These are phyloP conservation scores for Melinopterus prodromus DNA, from an alignment of 2,888 invertebrate genomes.

Conservation along the genomic window DNA sequence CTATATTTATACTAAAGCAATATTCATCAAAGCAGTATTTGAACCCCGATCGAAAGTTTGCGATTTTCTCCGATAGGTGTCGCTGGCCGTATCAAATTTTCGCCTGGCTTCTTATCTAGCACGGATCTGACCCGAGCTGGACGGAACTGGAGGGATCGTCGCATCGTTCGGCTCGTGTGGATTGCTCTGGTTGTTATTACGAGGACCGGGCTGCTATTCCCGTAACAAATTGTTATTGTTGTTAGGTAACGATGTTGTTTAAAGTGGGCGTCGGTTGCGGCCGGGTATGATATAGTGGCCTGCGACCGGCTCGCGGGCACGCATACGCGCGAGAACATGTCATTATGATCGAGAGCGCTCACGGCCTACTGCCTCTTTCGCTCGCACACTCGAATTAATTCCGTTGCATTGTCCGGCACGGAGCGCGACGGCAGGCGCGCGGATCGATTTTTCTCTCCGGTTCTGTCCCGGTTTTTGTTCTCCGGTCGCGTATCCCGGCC, in stretches of 20 bases:
- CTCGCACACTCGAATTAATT: conserved; percentile 42
- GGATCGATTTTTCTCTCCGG: background rate
- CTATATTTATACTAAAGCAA: no score
- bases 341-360: conserved; percentile 55
- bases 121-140: no score
- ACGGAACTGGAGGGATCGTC: no score
- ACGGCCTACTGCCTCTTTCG: conserved; percentile 37
- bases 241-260: conserved; percentile 61
- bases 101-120: no score
- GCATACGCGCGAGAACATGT: conserved; percentile 50
- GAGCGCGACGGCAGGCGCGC: background rate
- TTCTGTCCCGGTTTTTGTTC: background rate
- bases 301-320: conserved; percentile 52
- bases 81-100: no score
- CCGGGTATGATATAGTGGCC: conserved; percentile 56
- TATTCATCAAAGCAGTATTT: no score
- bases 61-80: no score
- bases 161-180: no score
- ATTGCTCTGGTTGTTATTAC: no score
- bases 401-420: background rate
- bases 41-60: no score
- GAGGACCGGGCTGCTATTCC: conserved; percentile 49
- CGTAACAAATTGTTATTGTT: conserved; percentile 62
- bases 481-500: background rate
- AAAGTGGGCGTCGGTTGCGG: conserved; percentile 56